Evolutionary conservation across 2,797 vertebrate species (phyloP), one percentile per base, ranked within the genome.

Genomic region (Acanthurus lineatus): DNA sequence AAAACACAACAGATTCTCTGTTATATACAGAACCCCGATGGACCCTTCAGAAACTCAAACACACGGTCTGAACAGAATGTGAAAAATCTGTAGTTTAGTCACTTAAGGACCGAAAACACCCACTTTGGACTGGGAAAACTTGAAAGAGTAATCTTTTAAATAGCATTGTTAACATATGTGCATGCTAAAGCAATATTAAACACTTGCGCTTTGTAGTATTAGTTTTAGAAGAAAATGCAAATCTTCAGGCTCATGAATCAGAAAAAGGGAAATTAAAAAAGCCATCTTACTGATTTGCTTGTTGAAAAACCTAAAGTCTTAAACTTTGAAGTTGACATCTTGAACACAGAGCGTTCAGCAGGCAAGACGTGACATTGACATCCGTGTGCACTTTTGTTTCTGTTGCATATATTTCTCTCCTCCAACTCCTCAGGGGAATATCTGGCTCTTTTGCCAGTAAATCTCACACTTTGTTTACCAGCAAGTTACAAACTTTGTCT

Each of bases 1-100:
- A 32, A n/a, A 53, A 76, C 59, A 51, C 35, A 76, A 48, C 28
- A 22, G 3, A 19, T 63, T 79, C 56, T 16, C 10, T 72, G 22
- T 73, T 4, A 57, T 63, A 40, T 57, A 47, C 53, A 61, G 22
- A 35, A 54, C 20, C 32, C 16, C 0, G 6, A 59, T 64, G 42
- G 47, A 47, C 56, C 61, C 6, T 8, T 51, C 9, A 56, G 19
- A 80, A 22, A 49, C 35, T 17, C 7, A 53, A 52, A 52, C 47
- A 47, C 6, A 53, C 20, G 40, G 20, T 32, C 7, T 16, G 6
- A 9, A n/a, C 22, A 25, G 52, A 44, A 61, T 62, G 42, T 56
- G 15, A 25, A 47, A 40, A 54, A 25, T 19, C 9, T 20, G 7
- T 45, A 22, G n/a, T 40, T 40, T 20, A 35, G 11, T 49, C 25